These are phyloP conservation scores for Asteroscopus sphinx DNA, from an alignment of 2,888 invertebrate species.

Conservation along the genomic window DNA sequence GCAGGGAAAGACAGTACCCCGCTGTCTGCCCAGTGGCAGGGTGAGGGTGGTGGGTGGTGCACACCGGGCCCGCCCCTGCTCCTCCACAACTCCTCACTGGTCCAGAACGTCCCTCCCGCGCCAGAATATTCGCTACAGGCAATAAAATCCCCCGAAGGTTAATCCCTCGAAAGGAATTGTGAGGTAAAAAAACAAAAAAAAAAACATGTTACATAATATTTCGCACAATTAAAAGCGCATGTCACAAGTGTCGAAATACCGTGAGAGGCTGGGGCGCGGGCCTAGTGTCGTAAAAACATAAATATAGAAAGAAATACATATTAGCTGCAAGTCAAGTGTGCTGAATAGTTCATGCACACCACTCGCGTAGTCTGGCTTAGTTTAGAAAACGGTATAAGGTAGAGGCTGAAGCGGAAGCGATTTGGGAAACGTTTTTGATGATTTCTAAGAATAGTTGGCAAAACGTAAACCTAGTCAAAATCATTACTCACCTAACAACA, in stretches of 20 bases:
- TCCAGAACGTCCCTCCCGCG: too few relatives aligned
- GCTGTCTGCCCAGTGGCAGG: too few relatives aligned
- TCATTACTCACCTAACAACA: too few relatives aligned
- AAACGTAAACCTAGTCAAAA: too few relatives aligned
- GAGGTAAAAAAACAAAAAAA: not conserved
- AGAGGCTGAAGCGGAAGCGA: constrained; percentile 18
- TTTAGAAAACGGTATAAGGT: constrained; percentile 15
- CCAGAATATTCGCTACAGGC: too few relatives aligned
- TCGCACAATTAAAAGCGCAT: constrained; percentile 22
- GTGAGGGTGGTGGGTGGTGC: too few relatives aligned
- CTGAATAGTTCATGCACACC: constrained; percentile 77
- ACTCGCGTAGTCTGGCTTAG: constrained; percentile 59
- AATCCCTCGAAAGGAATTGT: too few relatives aligned
- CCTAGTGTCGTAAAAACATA: constrained; percentile 57
- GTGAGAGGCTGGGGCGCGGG: constrained; percentile 23
- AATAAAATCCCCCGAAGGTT: too few relatives aligned
- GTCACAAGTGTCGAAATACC: constrained; percentile 26
- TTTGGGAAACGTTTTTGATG: not conserved
- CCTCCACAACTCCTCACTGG: too few relatives aligned
- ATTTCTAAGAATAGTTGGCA: too few relatives aligned
- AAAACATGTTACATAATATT: not conserved
- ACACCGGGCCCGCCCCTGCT: too few relatives aligned
- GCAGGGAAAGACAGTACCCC: too few relatives aligned
- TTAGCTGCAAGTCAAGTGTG: constrained; percentile 68
- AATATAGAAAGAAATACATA: constrained; percentile 70